These are phyloP conservation scores for Ailurus styani DNA, from an alignment of 2,113 vertebrate genomes.

Conservation along the genomic window DNA sequence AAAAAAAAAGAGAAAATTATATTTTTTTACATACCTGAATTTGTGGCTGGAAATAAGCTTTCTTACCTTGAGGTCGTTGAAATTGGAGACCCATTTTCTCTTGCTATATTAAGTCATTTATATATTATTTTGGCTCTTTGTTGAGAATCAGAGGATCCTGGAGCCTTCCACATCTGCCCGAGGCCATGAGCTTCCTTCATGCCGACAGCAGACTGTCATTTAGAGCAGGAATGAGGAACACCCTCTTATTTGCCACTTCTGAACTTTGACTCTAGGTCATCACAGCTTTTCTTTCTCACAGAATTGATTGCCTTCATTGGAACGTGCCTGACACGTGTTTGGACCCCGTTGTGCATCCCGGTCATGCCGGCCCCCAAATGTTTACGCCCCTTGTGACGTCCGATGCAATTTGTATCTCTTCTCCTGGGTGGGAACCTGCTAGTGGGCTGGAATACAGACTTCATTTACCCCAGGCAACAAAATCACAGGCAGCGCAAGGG, in stretches of 20 bases:
- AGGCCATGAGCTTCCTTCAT: background rate
- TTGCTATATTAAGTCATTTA: background rate
- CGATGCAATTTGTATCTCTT: background rate
- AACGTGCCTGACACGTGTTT: background rate
- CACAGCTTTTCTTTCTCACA: background rate
- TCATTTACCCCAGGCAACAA: background rate
- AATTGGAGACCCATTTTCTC: background rate
- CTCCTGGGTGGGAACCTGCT: background rate
- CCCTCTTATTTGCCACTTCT: background rate
- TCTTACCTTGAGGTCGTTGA: background rate
- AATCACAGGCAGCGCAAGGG: too few relatives aligned
- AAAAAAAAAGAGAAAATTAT: background rate
- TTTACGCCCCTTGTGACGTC: background rate
- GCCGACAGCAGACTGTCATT: background rate
- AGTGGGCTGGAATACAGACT: fast-evolving
- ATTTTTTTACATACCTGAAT: background rate
- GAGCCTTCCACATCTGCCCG: background rate
- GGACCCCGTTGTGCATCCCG: background rate
- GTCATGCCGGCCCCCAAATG: background rate
- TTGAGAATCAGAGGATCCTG: background rate
- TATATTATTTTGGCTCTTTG: background rate
- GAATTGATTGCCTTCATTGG: background rate
- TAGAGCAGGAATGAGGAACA: background rate
- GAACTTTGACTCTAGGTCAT: background rate
- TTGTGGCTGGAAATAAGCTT: background rate